These are phyloP conservation scores for Bruchidius siliquastri DNA, from an alignment of 2,888 invertebrate species.

Conservation along the genomic window DNA sequence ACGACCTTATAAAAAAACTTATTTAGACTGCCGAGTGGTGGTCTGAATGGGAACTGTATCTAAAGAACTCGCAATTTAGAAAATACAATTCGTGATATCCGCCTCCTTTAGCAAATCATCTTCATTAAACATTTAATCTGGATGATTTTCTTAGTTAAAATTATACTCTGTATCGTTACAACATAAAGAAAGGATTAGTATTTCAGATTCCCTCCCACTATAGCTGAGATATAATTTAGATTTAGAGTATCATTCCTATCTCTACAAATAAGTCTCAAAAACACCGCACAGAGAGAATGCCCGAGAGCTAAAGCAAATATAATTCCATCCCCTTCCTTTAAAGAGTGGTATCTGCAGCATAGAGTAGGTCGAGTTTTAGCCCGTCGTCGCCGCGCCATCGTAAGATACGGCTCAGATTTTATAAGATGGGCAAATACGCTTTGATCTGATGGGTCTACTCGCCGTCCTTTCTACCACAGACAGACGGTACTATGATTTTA, in stretches of 20 bases:
- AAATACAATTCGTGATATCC: too few species aligned
- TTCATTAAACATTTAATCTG: too few species aligned
- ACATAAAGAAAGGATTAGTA: neutral
- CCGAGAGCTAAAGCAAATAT: neutral
- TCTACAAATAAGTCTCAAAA: neutral
- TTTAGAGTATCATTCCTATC: neutral
- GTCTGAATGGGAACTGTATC: too few species aligned
- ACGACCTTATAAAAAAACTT: too few species aligned
- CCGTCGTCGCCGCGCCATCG: neutral
- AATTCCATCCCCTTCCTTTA: neutral
- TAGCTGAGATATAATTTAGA: neutral
- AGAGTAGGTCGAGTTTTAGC: neutral
- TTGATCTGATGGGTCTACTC: neutral
- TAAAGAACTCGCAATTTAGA: too few species aligned
- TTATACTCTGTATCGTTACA: neutral
- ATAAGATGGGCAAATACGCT: neutral
- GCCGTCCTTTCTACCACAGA: too few species aligned
- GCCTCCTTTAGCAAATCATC: too few species aligned
- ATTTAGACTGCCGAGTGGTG: too few species aligned
- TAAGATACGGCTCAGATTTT: neutral
- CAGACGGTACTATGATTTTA: too few species aligned
- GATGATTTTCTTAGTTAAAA: too few species aligned
- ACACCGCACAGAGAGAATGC: neutral
- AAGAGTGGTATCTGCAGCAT: neutral
- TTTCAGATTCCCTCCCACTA: neutral